Conservation (phyloP, 2,113 vertebrate genomes). For the Okapia johnstoni region DNA sequence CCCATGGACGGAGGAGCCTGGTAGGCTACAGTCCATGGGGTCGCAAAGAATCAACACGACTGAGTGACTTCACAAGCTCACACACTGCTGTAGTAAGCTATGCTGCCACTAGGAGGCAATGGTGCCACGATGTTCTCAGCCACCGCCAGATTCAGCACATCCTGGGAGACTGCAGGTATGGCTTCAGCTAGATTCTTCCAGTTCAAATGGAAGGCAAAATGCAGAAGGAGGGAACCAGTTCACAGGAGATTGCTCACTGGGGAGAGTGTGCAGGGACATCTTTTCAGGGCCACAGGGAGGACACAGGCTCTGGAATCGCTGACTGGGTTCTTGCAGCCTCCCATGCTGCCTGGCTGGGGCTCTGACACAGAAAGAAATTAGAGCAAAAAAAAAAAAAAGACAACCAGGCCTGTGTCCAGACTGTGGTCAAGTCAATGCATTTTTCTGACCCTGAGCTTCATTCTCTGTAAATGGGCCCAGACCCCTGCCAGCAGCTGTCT, state of each 20-base stretch:
- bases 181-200: neutral
- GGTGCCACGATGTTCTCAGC: neutral
- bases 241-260: neutral
- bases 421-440: neutral
- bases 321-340: neutral
- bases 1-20: neutral
- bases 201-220: neutral
- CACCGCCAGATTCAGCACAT: no score
- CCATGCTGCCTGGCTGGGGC: no score
- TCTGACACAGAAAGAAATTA: neutral
- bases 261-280: neutral
- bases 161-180: accelerated
- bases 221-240: neutral
- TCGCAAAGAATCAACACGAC: neutral
- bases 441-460: neutral
- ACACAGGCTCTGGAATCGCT: neutral
- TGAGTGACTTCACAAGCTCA: neutral
- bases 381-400: neutral
- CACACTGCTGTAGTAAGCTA: neutral
- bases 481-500: neutral
- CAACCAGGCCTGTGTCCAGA: neutral
- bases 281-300: neutral
- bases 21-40: neutral
- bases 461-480: neutral
- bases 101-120: neutral